Base-by-base conservation (phyloP, 1,140 invertebrate genomes). In the Polyergus mexicanus region DNA sequence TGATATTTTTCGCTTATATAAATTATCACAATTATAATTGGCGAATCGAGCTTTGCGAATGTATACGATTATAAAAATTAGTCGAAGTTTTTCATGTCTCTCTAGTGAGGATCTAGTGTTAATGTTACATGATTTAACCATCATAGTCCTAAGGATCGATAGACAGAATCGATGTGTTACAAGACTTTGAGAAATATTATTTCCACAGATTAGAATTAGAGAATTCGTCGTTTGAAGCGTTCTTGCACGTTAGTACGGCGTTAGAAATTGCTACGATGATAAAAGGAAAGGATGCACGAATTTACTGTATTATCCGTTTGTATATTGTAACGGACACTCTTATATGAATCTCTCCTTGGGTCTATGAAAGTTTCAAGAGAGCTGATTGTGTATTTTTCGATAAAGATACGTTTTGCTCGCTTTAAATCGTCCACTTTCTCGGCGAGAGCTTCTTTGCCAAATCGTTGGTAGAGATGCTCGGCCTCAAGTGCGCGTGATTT, bases 141-240 rank as follows among this genome's bases (percentile, higher is more conserved):
- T 81, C 78, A 81, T 81, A 81, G 78, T 11, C 51, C 66, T 81
- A 81, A 81, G 51, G 19, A 81, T 81, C 19, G 51, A 71, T 80
- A 81, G 66, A n/a, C 63, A 69, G 44, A 47, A 25, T 71, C 35
- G 47, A 13, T 71, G 65, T 66, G 22, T 80, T 80, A 69, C 54
- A n/a, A 51, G 44, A 85, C 71, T 51, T 65, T 3, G 28, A 51
- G 19, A 65, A 69, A 76, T 62, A 44, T 77, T 25, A 38, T 28
- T 77, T 51, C 25, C 19, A 56, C 22, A 75, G 51, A 25, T 51
- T 47, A 25, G 7, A 54, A 51, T 22, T 85, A 85, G 35, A 56
- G 25, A 78, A 74, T 74, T 25, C 62, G 35, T 38, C 32, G 28
- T 80, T 86, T 28, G n/a, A 77, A 74, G 16, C 65, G 13, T 69